These are phyloP conservation scores for Trilocha varians DNA, from an alignment of 2,888 invertebrate species.

Conservation along the genomic window DNA sequence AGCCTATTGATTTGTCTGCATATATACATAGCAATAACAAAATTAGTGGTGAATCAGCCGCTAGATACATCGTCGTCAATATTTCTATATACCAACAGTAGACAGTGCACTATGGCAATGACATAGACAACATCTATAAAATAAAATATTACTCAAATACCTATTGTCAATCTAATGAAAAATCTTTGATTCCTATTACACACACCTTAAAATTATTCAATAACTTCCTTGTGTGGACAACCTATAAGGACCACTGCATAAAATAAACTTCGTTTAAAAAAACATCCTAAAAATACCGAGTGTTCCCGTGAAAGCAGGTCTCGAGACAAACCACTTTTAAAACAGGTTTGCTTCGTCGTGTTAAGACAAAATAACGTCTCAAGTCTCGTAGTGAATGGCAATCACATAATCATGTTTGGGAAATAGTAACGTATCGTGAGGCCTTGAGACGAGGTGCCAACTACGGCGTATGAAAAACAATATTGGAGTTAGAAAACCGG, in stretches of 20 bases:
- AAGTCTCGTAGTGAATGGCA: constrained; percentile 32
- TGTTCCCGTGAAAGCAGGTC: background rate
- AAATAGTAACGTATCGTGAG: constrained; percentile 38
- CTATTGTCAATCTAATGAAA: no score
- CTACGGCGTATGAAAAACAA: constrained; percentile 27
- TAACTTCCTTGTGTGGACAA: no score
- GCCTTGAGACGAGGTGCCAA: constrained; percentile 40
- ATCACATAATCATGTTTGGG: constrained; percentile 26
- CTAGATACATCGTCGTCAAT: no score
- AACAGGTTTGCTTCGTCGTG: constrained; percentile 23
- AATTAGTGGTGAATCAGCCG: no score
- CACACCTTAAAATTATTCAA: no score
- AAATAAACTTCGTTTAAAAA: background rate
- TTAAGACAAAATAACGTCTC: constrained; percentile 23
- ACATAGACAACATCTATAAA: no score
- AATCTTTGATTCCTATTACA: no score
- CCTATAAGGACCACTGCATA: background rate
- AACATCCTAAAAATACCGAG: background rate
- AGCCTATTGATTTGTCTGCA: no score
- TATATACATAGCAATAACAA: no score
- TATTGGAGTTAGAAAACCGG: constrained; percentile 45
- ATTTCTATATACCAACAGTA: no score
- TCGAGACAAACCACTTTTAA: constrained; percentile 13
- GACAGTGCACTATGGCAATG: no score
- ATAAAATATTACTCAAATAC: no score